A percentile compares a stretch with the other conserved stretches of the same genome.
phyloP scores from a whole-genome alignment of 2,797 vertebrate species.

The Ctenopoma multispine region DNA sequence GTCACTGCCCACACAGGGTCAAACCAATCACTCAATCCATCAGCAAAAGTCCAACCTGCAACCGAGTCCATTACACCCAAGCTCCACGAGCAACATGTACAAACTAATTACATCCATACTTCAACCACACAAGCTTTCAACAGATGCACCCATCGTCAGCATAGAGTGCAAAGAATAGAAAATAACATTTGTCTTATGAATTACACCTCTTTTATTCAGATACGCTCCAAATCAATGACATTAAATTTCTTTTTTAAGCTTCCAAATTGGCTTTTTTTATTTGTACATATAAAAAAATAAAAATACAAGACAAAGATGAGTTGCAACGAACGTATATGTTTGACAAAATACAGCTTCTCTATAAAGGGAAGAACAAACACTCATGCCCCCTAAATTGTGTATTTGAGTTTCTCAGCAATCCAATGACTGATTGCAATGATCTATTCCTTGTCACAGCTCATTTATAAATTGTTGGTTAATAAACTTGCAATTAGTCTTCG shows the following conservation, averaged over 20 bases:
- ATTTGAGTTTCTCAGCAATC: slow-evolving; percentile 1
- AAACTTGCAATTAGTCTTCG: not conserved
- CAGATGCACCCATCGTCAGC: not conserved
- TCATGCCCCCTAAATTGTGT: not conserved
- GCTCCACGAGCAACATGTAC: not conserved
- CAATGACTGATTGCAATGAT: not conserved
- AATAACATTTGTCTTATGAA: not conserved
- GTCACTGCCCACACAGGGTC: slow-evolving; percentile 51
- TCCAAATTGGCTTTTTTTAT: slow-evolving; percentile 67
- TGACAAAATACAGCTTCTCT: slow-evolving; percentile 18
- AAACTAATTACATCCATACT: not conserved
- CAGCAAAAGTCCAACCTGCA: slow-evolving; percentile 18
- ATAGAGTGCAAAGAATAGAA: not conserved
- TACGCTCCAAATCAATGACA: slow-evolving; percentile 32
- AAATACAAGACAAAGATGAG: slow-evolving; percentile 41
- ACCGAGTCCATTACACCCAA: not conserved
- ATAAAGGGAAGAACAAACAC: not conserved
- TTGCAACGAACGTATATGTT: slow-evolving; percentile 24
- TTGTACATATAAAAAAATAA: slow-evolving; percentile 77
- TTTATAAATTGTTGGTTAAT: not conserved
- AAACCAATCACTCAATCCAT: slow-evolving; percentile 49
- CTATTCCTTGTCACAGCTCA: not conserved
- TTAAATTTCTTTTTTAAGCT: slow-evolving; percentile 43
- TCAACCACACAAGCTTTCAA: not conserved
- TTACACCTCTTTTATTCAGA: slow-evolving; percentile 68